Conservation (phyloP, 1,140 invertebrate genomes). For the Ephestia elutella region DNA sequence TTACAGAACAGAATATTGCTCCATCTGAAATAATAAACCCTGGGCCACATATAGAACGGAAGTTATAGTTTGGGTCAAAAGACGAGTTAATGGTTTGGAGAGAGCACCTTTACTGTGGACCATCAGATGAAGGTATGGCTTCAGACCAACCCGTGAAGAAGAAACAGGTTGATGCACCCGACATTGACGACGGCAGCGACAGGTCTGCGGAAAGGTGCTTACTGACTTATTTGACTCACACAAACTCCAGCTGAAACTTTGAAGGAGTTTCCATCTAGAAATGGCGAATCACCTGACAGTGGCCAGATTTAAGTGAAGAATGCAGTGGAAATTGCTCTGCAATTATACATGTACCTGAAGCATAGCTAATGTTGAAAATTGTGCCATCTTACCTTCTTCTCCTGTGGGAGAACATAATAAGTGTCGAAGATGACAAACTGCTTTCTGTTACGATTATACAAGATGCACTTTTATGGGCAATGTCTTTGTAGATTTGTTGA, state of each 20-base stretch:
- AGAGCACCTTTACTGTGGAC: constrained; percentile 33
- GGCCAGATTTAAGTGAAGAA: constrained; percentile 70
- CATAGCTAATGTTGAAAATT: constrained; percentile 43
- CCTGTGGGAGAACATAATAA: constrained; percentile 46
- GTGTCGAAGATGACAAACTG: constrained; percentile 52
- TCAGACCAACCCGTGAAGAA: constrained; percentile 85
- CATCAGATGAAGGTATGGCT: constrained; percentile 73
- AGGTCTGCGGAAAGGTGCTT: constrained; percentile 55
- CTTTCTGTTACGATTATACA: constrained; percentile 57
- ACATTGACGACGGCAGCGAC: constrained; percentile 75
- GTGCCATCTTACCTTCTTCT: constrained; percentile 55
- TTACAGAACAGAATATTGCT: constrained; percentile 48
- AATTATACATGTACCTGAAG: constrained; percentile 47
- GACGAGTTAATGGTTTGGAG: constrained; percentile 49
- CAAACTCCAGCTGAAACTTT: constrained; percentile 48
- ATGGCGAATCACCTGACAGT: constrained; percentile 65
- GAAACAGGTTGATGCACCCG: constrained; percentile 78
- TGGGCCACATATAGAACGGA: constrained; percentile 9
- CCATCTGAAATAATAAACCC: constrained; percentile 22
- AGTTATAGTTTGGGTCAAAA: constrained; percentile 15
- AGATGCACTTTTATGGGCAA: constrained; percentile 80
- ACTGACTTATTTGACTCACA: constrained; percentile 60
- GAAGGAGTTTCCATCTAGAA: constrained; percentile 51
- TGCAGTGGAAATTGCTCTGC: constrained; percentile 66
- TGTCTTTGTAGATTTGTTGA: constrained; percentile 85